Percentiles rank a stretch among this genome's conserved stretches.
These are phyloP conservation scores for Gopherus evgoodei DNA, from an alignment of 2,113 vertebrate genomes.

Conservation along the genomic window DNA sequence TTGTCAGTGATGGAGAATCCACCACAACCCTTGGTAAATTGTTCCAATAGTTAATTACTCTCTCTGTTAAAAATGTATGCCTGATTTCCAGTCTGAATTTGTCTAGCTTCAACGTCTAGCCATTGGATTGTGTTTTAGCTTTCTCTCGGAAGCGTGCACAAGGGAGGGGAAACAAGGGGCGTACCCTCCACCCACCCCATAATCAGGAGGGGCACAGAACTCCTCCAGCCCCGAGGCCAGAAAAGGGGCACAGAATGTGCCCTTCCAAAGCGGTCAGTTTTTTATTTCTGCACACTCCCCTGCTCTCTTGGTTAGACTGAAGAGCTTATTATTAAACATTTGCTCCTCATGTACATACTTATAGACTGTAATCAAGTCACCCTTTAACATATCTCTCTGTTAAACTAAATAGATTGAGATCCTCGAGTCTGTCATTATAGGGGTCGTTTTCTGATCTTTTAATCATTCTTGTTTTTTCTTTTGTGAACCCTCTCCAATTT, in stretches of 20 bases:
- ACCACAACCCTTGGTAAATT: not conserved
- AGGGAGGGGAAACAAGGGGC: too few species aligned
- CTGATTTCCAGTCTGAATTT: not conserved
- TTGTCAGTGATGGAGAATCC: not conserved
- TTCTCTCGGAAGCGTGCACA: not conserved
- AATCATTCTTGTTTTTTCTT: not conserved
- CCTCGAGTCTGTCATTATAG: not conserved
- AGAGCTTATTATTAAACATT: not conserved
- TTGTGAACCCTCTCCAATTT: not conserved
- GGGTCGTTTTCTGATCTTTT: not conserved
- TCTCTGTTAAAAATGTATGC: not conserved
- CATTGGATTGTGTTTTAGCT: not conserved
- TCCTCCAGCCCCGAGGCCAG: too few species aligned
- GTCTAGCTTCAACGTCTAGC: not conserved
- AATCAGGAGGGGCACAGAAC: too few species aligned
- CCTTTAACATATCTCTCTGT: not conserved
- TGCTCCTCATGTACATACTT: not conserved
- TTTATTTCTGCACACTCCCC: too few species aligned
- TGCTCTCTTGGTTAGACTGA: not conserved
- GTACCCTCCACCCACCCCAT: too few species aligned
- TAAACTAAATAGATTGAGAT: not conserved
- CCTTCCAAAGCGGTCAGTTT: too few species aligned
- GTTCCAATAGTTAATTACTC: not conserved
- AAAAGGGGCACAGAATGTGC: too few species aligned
- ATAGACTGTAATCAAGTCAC: not conserved